Evolutionary conservation across 2,888 invertebrate species (phyloP), one percentile per base, ranked within the genome.

Genomic region (Clostera curtula): DNA sequence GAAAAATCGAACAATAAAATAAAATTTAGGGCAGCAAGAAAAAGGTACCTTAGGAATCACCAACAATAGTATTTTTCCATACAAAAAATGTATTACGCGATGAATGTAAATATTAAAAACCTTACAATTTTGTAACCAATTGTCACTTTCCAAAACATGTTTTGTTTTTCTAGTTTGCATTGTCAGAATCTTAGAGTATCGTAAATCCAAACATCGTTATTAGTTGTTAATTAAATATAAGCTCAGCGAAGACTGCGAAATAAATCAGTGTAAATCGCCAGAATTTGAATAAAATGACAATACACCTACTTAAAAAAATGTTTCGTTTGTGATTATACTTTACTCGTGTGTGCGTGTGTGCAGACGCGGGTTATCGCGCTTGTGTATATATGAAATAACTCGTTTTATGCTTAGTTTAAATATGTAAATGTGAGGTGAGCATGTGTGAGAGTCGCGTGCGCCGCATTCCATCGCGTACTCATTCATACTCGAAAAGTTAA

Each of bases 391-490:
- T n/a, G n/a, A 53, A 60, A 64, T 62, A 70, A 71, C 76, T 70
- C 56, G 76, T 76, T 75, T 64, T 44, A 43, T 44, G 41, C 34
- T 43, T 30, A 33, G 40, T 42, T 46, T 51, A 49, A 41, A 50
- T 41, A 46, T 40, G 51, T 50, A 43, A 48, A 48, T 53, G 31
- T 25, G 36, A 31, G 39, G 36, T 37, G 40, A 50, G 51, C 43
- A 46, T 49, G 49, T 52, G 55, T 45, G 54, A 47, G 56, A 63
- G 63, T 56, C 75, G 76, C 76, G 77, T 74, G 76, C 76, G 73
- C 58, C 64, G 56, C 77, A 77, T 77, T 77, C 77, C 76, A 50
- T 17, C 52, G 72, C 72, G 75, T 70, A 70, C 60, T 66, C 74
- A 77, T 76, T 76, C 76, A 76, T 72, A 73, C 60, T 57, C 53